phyloP scores from a whole-genome alignment of 1,140 invertebrate genomes.

The Psix sp. region DNA sequence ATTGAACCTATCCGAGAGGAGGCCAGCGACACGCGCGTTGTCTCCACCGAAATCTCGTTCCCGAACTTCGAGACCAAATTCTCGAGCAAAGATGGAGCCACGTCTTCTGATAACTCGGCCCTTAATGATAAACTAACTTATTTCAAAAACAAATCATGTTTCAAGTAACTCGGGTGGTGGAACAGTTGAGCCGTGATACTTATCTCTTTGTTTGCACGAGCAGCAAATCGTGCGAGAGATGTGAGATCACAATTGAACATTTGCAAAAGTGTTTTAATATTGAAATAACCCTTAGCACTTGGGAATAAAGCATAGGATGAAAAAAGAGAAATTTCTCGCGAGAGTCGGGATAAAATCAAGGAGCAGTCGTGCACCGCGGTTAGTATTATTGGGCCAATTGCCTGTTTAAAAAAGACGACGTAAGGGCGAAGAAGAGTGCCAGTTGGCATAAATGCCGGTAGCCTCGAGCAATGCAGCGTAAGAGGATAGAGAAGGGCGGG shows the following conservation, averaged over 20 bases:
- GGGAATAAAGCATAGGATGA: neutral
- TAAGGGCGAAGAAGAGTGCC: constrained; percentile 54
- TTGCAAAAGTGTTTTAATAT: constrained; percentile 46
- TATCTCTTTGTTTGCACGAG: neutral
- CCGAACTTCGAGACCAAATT: constrained; percentile 27
- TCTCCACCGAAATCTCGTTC: constrained; percentile 51
- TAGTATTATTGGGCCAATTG: constrained; percentile 57
- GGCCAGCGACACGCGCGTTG: constrained; percentile 62
- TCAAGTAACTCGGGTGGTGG: no score
- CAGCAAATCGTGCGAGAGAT: constrained; percentile 3
- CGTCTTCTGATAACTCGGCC: neutral
- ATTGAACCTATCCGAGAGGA: constrained; percentile 65
- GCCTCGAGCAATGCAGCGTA: constrained; percentile 49
- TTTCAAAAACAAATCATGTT: no score
- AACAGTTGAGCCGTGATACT: no score
- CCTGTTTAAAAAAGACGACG: constrained; percentile 48
- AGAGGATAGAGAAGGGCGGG: constrained; percentile 19
- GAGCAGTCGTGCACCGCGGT: constrained; percentile 51
- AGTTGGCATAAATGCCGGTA: constrained; percentile 60
- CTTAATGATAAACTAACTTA: no score
- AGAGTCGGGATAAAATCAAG: constrained; percentile 32
- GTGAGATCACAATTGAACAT: neutral
- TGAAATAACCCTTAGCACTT: constrained; percentile 61
- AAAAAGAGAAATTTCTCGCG: constrained; percentile 24
- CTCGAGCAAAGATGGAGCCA: constrained; percentile 23